These are phyloP conservation scores for Sycophaga agraensis DNA, from an alignment of 1,140 invertebrate genomes.

Conservation along the genomic window DNA sequence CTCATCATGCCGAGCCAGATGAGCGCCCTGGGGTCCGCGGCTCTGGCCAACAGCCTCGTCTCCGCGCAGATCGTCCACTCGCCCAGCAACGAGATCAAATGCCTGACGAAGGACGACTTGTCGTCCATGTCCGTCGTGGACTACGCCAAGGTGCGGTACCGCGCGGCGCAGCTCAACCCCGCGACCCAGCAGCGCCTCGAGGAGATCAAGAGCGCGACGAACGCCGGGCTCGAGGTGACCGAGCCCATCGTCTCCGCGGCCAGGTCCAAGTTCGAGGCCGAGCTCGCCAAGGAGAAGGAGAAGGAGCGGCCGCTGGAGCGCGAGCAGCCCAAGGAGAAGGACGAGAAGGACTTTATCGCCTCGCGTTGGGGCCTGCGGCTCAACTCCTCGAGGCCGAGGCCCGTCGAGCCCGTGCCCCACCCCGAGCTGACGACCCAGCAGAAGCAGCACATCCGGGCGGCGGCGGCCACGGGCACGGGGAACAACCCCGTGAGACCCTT, in stretches of 20 bases:
- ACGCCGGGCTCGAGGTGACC: constrained; percentile 29
- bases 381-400: constrained; percentile 43
- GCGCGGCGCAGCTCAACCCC: constrained; percentile 60
- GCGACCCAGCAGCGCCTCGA: constrained; percentile 56
- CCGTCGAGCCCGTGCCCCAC: constrained; percentile 63
- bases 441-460: constrained; percentile 63
- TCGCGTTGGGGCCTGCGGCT: constrained; percentile 52
- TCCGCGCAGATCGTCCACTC: constrained; percentile 33
- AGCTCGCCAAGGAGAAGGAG: constrained; percentile 4
- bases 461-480: constrained; percentile 46
- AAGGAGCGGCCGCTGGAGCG: constrained; percentile 21
- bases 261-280: constrained; percentile 44
- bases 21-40: constrained; percentile 40
- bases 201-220: constrained; percentile 55
- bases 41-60: constrained; percentile 42
- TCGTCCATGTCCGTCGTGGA: constrained; percentile 62
- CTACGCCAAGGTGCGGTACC: constrained; percentile 67
- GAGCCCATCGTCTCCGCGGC: constrained; percentile 44
- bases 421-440: constrained; percentile 69
- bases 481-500: constrained; percentile 78
- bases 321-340: constrained; percentile 54
- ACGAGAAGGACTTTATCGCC: constrained; percentile 51
- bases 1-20: constrained; percentile 39
- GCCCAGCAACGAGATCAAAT: constrained; percentile 31
- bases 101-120: constrained; percentile 42